Percentiles rank a stretch among this genome's conserved stretches.
phyloP scores from a whole-genome alignment of 2,797 vertebrate genomes.

The Zalophus californianus region DNA sequence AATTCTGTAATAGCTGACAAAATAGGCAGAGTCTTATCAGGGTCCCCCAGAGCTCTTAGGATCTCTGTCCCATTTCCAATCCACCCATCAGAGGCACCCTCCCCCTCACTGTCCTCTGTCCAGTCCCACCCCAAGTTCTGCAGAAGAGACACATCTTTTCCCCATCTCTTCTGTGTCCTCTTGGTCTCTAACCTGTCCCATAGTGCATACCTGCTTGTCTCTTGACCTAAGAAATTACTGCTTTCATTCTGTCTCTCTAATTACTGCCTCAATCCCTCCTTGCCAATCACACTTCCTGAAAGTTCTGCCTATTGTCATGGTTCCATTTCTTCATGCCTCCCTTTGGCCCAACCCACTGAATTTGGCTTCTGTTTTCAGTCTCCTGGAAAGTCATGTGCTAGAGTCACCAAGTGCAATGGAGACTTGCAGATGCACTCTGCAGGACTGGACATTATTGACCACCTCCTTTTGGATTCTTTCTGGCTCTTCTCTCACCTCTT shows the following conservation, averaged over 20 bases:
- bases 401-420: background rate
- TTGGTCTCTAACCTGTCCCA: background rate
- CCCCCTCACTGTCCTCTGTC: background rate
- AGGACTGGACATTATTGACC: background rate
- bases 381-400: background rate
- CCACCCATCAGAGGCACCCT: rapidly evolving
- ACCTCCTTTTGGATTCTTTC: background rate
- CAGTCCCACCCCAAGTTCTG: too few species aligned
- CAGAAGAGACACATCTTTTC: background rate
- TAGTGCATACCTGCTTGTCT: background rate
- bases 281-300: background rate
- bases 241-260: background rate
- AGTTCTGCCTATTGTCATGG: background rate
- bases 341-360: background rate
- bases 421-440: too few species aligned
- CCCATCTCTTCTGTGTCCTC: background rate
- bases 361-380: background rate
- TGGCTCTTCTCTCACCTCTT: background rate
- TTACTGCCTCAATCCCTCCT: background rate
- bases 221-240: background rate
- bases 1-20: constrained; percentile 58
- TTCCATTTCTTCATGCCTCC: background rate
- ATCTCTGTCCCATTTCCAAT: background rate
- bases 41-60: constrained; percentile 34
- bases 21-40: constrained; percentile 36